Evolutionary conservation across 2,113 vertebrate species (phyloP).

Genomic region (Ciconia boyciana): DNA sequence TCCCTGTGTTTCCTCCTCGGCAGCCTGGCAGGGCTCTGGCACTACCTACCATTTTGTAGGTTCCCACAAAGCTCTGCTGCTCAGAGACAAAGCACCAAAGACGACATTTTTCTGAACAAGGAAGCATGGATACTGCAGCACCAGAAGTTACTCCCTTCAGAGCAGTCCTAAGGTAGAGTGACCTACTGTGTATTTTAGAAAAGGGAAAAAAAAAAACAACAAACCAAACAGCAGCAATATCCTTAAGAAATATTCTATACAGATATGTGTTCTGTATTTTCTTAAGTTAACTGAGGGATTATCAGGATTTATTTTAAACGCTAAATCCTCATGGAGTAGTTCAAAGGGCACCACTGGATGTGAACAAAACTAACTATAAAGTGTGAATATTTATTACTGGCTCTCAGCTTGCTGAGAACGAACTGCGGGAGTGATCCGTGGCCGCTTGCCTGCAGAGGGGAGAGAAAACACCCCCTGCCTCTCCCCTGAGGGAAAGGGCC

Average conservation of each 20-base stretch:
- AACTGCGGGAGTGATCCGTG: accelerated
- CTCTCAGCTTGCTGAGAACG: not conserved
- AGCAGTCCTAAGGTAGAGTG: too few relatives aligned
- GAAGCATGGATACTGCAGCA: accelerated
- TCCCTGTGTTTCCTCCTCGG: accelerated
- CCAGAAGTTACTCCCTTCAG: accelerated
- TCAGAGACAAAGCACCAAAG: not conserved
- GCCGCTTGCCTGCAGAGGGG: accelerated
- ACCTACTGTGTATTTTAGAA: accelerated
- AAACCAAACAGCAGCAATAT: not conserved
- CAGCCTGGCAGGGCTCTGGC: too few relatives aligned
- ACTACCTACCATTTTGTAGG: not conserved
- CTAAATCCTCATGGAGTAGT: accelerated
- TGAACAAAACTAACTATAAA: accelerated
- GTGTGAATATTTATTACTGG: accelerated
- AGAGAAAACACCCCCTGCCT: accelerated
- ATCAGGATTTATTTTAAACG: not conserved
- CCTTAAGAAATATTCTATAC: accelerated
- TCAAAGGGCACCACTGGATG: not conserved
- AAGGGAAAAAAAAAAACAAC: too few relatives aligned
- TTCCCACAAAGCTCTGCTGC: not conserved
- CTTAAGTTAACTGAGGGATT: not conserved
- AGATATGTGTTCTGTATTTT: accelerated
- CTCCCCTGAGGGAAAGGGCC: not conserved
- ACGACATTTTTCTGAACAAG: not conserved